Percentiles rank a stretch among this genome's conserved stretches.
These are phyloP conservation scores for Vultur gryphus DNA, from an alignment of 2,797 vertebrate genomes.

Conservation along the genomic window DNA sequence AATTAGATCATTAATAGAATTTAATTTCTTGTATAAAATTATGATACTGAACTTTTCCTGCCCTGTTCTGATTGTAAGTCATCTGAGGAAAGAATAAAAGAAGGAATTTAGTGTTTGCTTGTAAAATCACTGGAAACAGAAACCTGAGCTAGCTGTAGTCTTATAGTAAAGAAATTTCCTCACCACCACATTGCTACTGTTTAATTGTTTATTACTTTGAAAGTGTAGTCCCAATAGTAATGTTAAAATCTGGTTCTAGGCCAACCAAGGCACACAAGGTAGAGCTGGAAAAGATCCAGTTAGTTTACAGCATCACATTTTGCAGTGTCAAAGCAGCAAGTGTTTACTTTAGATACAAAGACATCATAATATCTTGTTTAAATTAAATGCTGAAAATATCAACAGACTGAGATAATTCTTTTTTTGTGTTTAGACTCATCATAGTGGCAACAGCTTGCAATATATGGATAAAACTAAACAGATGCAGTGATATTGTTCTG, in stretches of 20 bases:
- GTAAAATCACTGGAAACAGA: conserved; percentile 39
- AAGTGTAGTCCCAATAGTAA: conserved; percentile 34
- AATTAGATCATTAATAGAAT: background rate
- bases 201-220: conserved; percentile 53
- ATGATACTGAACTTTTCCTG: background rate
- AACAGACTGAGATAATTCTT: background rate
- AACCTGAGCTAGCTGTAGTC: conserved; percentile 36
- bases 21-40: background rate
- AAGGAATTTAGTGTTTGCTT: conserved; percentile 14
- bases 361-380: background rate
- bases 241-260: conserved; percentile 27
- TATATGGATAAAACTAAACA: background rate
- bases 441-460: background rate
- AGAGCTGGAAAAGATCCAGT: conserved; percentile 21
- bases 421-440: background rate
- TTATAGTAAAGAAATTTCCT: conserved; percentile 15
- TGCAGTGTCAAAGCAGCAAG: background rate
- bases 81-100: background rate
- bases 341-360: conserved; percentile 10
- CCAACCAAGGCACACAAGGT: conserved; percentile 7
- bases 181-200: background rate
- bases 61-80: background rate
- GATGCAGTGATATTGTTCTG: background rate
- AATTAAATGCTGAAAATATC: conserved; percentile 26
- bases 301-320: conserved; percentile 5